These are phyloP conservation scores for Blastomussa wellsi DNA, from an alignment of 92 coral and sea anemone genomes.

Conservation along the genomic window DNA sequence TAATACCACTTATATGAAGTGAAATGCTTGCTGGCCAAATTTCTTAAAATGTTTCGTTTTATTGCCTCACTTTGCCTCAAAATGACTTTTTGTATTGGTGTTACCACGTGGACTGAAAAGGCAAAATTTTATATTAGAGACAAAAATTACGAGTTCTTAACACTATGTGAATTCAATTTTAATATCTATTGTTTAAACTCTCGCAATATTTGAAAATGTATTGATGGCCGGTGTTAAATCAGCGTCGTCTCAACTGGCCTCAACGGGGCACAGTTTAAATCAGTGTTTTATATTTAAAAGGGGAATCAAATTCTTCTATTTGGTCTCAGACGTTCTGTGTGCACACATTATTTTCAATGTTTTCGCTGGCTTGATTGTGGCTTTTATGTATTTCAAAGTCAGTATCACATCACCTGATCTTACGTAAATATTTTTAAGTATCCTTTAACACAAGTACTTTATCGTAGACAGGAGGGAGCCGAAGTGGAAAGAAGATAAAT, in stretches of 20 bases:
- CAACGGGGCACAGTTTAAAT: neutral
- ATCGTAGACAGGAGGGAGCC: conserved; percentile 14
- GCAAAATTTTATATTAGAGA: neutral
- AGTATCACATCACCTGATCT: neutral
- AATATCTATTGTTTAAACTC: neutral
- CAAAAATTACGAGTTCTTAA: neutral
- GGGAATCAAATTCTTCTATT: neutral
- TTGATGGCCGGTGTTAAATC: neutral
- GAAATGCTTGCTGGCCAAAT: neutral
- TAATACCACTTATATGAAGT: neutral
- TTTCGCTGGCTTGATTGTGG: neutral
- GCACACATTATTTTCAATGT: neutral
- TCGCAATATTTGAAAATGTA: neutral
- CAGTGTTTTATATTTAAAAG: neutral
- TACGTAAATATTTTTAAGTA: neutral
- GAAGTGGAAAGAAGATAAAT: neutral
- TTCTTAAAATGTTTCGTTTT: neutral
- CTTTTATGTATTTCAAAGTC: neutral
- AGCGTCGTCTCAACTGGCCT: neutral
- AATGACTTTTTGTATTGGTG: conserved; percentile 9
- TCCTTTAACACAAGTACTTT: neutral
- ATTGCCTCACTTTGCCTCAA: neutral
- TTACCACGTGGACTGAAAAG: conserved; percentile 14
- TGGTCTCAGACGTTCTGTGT: neutral
- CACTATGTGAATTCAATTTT: neutral